phyloP scores from a whole-genome alignment of 2,113 vertebrate genomes.

The Plectropomus leopardus region DNA sequence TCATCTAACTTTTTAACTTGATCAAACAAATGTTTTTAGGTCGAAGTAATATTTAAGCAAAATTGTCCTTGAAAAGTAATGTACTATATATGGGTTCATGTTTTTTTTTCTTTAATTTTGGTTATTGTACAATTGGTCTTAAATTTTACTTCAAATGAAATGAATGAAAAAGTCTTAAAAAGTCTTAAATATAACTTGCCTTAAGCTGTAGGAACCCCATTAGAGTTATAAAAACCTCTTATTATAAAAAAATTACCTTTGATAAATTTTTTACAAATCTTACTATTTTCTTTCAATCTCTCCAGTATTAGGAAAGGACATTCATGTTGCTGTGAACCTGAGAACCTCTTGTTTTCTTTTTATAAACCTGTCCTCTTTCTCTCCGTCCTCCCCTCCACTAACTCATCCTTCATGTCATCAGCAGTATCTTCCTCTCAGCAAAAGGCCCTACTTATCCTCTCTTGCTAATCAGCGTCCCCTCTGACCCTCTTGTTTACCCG shows the following conservation, averaged over 20 bases:
- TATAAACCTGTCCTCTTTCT: not conserved
- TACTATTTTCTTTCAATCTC: not conserved
- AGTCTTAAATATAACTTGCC: too few species aligned
- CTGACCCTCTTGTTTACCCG: constrained; percentile 68
- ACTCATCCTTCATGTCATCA: constrained; percentile 8
- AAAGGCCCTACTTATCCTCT: constrained; percentile 45
- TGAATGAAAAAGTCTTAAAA: too few species aligned
- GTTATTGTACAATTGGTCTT: too few species aligned
- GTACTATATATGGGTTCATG: too few species aligned
- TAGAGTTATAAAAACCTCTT: not conserved
- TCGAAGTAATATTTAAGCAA: too few species aligned
- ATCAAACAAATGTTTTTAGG: too few species aligned
- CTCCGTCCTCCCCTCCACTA: not conserved
- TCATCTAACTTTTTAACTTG: too few species aligned
- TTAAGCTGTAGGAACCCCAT: too few species aligned
- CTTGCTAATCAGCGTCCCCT: constrained; percentile 47
- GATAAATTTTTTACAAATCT: not conserved
- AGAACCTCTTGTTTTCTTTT: not conserved
- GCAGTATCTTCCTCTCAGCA: constrained; percentile 15
- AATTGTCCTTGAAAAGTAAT: too few species aligned
- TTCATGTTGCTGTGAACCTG: not conserved
- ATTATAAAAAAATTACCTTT: not conserved
- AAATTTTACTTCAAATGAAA: too few species aligned
- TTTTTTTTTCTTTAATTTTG: too few species aligned
- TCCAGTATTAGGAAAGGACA: too few species aligned